Evolutionary conservation across 2,113 vertebrate species (phyloP).

Genomic region (Aplodontia rufa): DNA sequence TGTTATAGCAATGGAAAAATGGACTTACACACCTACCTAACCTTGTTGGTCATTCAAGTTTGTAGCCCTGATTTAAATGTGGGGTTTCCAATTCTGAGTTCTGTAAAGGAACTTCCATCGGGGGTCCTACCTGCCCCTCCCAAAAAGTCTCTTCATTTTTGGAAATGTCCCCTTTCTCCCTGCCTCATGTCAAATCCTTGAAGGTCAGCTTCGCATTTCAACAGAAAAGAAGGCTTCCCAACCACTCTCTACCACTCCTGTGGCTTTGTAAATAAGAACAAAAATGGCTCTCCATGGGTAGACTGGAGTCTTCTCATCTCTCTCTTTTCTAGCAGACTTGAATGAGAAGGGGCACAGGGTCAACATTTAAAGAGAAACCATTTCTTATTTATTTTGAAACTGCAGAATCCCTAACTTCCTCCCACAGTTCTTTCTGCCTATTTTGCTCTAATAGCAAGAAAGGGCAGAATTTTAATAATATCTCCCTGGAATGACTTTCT

Average conservation of each 20-base stretch:
- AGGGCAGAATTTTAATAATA: conserved; percentile 68
- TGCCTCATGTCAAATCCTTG: too few species aligned
- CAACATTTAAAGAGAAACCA: conserved; percentile 22
- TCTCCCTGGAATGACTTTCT: conserved; percentile 63
- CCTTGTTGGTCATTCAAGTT: neutral
- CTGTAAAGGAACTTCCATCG: neutral
- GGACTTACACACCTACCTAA: neutral
- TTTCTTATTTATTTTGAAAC: conserved; percentile 6
- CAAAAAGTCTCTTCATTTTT: neutral
- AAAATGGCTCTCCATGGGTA: neutral
- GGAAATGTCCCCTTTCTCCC: neutral
- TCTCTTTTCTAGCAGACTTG: neutral
- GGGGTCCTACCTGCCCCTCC: neutral
- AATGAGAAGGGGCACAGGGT: neutral
- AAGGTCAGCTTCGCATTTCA: neutral
- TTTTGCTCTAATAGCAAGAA: conserved; percentile 65
- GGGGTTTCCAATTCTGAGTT: neutral
- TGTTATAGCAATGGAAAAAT: neutral
- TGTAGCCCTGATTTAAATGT: neutral
- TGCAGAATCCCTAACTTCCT: neutral
- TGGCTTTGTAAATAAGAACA: neutral
- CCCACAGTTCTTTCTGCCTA: conserved; percentile 34
- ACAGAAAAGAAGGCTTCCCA: neutral
- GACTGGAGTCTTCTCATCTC: neutral
- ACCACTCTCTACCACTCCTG: too few species aligned